Conservation (phyloP, 2,113 vertebrate genomes). For the Brachypodius melanocephalos region DNA sequence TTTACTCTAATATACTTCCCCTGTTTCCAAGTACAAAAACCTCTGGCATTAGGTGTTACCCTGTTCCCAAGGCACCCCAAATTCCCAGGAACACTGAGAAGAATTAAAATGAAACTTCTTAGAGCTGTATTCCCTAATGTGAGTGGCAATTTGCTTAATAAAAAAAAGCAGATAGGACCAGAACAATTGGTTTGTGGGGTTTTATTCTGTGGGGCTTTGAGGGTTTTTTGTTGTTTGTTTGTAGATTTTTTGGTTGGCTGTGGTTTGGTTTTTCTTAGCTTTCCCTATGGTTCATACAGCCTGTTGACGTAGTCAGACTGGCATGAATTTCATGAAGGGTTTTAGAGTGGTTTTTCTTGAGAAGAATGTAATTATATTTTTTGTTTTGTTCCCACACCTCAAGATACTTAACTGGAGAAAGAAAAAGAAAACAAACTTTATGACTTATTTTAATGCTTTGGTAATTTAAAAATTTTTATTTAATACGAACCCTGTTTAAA, state of each 20-base stretch:
- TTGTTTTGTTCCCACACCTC: constrained; percentile 10
- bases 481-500: background rate
- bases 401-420: background rate
- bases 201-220: background rate
- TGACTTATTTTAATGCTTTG: background rate
- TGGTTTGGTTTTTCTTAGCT: background rate
- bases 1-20: background rate
- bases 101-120: background rate
- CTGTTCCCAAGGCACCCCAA: background rate
- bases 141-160: background rate
- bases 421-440: background rate
- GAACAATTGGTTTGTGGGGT: background rate
- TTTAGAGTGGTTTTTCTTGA: background rate
- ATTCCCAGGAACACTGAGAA: background rate
- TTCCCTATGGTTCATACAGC: background rate
- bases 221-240: background rate
- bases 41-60: background rate
- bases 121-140: background rate
- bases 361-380: constrained; percentile 12
- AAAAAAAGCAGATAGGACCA: background rate
- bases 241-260: background rate
- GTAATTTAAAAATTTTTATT: background rate
- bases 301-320: background rate
- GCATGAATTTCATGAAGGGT: background rate
- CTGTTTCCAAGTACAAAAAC: background rate